Conservation (phyloP, 2,797 vertebrate genomes). For the Platyrinchus mystaceus region DNA sequence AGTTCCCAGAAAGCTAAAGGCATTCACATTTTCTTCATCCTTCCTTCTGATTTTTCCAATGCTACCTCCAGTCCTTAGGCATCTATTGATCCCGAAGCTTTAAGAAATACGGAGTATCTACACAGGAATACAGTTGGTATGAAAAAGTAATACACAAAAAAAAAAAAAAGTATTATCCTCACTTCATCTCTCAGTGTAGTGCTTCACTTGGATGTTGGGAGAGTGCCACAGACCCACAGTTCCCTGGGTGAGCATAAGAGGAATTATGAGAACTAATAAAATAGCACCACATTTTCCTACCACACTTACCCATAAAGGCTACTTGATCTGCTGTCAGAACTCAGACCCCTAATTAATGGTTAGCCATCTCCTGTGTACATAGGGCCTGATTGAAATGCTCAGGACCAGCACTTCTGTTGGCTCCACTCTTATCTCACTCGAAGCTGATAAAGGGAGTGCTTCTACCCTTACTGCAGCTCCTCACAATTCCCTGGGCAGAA, state of each 20-base stretch:
- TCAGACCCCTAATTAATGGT: not conserved
- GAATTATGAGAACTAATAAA: not conserved
- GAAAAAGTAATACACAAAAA: not conserved
- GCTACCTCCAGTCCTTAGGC: not conserved
- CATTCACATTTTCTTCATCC: not conserved
- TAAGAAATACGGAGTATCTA: not conserved
- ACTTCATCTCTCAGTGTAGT: not conserved
- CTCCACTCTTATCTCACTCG: slow-evolving; percentile 68
- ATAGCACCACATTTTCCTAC: not conserved
- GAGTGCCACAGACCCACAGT: not conserved
- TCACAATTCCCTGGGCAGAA: not conserved
- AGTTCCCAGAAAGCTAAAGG: not conserved
- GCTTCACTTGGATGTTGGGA: not conserved
- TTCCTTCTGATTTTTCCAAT: not conserved
- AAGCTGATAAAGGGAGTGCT: slow-evolving; percentile 38
- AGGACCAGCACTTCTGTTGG: not conserved
- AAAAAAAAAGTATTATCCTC: accelerated
- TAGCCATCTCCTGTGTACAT: not conserved
- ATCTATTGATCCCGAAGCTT: not conserved
- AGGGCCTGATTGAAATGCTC: not conserved
- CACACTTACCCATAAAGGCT: not conserved
- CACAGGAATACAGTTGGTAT: not conserved
- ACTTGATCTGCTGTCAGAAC: not conserved
- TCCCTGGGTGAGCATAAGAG: not conserved
- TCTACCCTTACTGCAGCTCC: not conserved